Conservation (phyloP, 2,888 invertebrate genomes). For the Junonia oenone region DNA sequence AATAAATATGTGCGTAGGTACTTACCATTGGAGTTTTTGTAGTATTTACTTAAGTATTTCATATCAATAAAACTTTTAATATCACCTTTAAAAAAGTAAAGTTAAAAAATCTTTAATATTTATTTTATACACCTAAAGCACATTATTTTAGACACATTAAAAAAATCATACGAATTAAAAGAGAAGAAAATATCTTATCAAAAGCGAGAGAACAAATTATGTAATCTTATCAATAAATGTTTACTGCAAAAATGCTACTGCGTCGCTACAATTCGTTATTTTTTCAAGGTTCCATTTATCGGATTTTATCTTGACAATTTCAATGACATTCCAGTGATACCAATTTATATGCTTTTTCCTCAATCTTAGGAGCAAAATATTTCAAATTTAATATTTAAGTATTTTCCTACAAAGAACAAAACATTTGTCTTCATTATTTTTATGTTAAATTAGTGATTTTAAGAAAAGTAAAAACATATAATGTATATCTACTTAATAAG, state of each 20-base stretch:
- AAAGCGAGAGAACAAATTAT: background rate
- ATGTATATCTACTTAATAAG: too few species aligned
- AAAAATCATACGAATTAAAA: background rate
- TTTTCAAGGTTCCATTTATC: background rate
- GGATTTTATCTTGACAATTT: background rate
- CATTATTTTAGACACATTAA: background rate
- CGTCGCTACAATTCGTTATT: background rate
- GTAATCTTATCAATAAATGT: slow-evolving; percentile 3
- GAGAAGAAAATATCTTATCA: background rate
- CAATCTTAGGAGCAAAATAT: background rate
- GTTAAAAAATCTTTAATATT: too few species aligned
- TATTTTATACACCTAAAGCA: too few species aligned
- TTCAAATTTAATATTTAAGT: too few species aligned
- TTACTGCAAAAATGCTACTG: slow-evolving; percentile 6
- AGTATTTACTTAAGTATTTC: background rate
- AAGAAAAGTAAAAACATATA: too few species aligned
- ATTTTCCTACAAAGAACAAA: too few species aligned
- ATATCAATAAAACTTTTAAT: too few species aligned
- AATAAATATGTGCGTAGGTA: too few species aligned
- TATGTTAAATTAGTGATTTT: too few species aligned
- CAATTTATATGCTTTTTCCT: background rate
- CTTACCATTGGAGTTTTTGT: background rate
- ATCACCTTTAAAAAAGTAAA: too few species aligned
- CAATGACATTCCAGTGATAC: background rate
- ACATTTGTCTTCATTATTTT: too few species aligned